Conservation (phyloP, 2,888 invertebrate species). For the Spodoptera picta region DNA sequence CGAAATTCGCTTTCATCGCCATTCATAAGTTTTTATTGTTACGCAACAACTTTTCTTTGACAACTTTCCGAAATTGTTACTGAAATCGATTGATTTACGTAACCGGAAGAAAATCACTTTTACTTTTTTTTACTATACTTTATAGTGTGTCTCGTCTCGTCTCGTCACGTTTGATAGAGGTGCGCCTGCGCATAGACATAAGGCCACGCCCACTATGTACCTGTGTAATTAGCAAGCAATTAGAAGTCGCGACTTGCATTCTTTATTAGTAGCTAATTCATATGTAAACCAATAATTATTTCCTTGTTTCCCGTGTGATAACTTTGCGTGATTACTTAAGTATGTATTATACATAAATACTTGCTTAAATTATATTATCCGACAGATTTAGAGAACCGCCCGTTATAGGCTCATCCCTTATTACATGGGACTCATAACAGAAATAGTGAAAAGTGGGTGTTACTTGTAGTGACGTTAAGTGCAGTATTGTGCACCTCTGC, state of each 20-base stretch:
- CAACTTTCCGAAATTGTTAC: conserved; percentile 32
- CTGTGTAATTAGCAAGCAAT: conserved; percentile 56
- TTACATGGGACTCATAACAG: too few species aligned
- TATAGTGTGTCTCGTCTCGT: conserved; percentile 7
- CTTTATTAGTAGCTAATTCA: conserved; percentile 45
- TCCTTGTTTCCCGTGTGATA: conserved; percentile 56
- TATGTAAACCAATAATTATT: conserved; percentile 50
- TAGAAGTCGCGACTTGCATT: conserved; percentile 46
- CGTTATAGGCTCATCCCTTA: too few species aligned
- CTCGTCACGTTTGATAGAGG: conserved; percentile 36
- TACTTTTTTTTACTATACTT: conserved; percentile 50
- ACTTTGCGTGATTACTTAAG: conserved; percentile 28
- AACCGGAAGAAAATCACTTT: conserved; percentile 45
- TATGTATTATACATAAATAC: conserved; percentile 11
- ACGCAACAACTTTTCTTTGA: conserved; percentile 31
- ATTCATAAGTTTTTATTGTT: conserved; percentile 31
- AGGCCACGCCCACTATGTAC: conserved; percentile 57
- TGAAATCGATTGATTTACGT: conserved; percentile 40
- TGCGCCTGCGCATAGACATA: conserved; percentile 39
- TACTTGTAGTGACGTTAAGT: too few species aligned
- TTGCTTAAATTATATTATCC: conserved; percentile 9
- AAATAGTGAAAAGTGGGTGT: too few species aligned
- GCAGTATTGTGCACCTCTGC: too few species aligned
- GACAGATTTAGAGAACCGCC: neutral
- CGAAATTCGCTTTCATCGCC: conserved; percentile 34